Evolutionary conservation across 2,797 vertebrate genomes (phyloP).

Genomic region (Coluber constrictor): DNA sequence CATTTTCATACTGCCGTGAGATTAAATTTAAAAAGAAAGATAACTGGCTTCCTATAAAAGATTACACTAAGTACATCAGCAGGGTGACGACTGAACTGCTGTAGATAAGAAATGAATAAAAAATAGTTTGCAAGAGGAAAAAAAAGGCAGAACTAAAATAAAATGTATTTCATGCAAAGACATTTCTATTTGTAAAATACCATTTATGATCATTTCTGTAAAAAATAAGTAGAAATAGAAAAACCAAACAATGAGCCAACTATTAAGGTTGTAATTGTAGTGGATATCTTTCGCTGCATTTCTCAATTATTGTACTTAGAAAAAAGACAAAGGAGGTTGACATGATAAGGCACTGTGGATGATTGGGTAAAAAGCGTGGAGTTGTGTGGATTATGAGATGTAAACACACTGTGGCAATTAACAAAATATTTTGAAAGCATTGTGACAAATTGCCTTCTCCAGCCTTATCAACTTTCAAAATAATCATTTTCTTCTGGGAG

Average conservation of each 20-base stretch:
- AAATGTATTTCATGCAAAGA: background rate
- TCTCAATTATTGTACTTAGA: background rate
- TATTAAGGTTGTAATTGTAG: background rate
- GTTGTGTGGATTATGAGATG: background rate
- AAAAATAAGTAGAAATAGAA: background rate
- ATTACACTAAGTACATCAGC: background rate
- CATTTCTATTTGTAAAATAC: background rate
- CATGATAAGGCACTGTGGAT: background rate
- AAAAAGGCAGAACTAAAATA: background rate
- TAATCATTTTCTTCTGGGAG: slow-evolving; percentile 18
- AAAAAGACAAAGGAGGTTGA: background rate
- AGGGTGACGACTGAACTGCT: rapidly evolving
- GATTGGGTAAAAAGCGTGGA: background rate
- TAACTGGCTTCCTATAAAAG: background rate
- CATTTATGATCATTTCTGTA: background rate
- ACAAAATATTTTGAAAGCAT: background rate
- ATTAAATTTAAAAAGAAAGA: background rate
- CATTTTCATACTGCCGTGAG: background rate
- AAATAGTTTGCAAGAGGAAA: background rate
- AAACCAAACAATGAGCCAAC: background rate
- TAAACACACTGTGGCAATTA: background rate
- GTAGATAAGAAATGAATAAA: background rate
- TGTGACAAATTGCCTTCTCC: slow-evolving; percentile 4
- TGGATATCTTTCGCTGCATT: background rate
- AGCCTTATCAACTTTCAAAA: background rate